These are phyloP conservation scores for Cephus spinipes DNA, from an alignment of 2,888 invertebrate genomes.

Conservation along the genomic window DNA sequence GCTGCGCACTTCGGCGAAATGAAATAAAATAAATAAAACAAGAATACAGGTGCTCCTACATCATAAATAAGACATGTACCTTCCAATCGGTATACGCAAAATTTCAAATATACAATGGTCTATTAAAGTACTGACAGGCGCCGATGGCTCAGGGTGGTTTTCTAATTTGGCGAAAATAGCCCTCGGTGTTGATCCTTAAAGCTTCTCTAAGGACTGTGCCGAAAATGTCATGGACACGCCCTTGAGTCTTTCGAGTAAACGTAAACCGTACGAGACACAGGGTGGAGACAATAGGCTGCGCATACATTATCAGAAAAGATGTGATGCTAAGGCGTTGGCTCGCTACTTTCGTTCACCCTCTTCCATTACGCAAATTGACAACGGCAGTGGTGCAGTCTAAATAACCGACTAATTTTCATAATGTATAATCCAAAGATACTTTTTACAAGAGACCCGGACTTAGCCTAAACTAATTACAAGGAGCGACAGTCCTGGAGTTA, in stretches of 20 bases:
- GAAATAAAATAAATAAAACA: conserved; percentile 3
- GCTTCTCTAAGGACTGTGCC: neutral
- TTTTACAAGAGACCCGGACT: neutral
- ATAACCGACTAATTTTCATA: conserved; percentile 55
- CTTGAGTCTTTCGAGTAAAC: conserved; percentile 3
- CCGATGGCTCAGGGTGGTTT: neutral
- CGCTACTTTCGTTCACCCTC: conserved; percentile 45
- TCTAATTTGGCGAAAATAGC: neutral
- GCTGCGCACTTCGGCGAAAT: conserved; percentile 13
- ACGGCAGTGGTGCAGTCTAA: conserved; percentile 40
- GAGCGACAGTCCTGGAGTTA: neutral
- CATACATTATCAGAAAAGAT: conserved; percentile 31
- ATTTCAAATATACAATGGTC: neutral
- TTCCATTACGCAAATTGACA: conserved; percentile 57
- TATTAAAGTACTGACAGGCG: neutral
- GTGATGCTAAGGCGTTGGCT: conserved; percentile 49
- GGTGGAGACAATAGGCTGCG: conserved; percentile 5
- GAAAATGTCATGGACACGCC: neutral
- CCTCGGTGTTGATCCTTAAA: neutral
- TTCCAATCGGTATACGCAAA: neutral
- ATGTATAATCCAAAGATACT: conserved; percentile 31
- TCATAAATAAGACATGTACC: neutral
- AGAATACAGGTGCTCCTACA: neutral
- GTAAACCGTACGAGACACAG: conserved; percentile 1
- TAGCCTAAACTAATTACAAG: neutral